phyloP scores from a whole-genome alignment of 1,140 invertebrate genomes.

The Triops cancriformis region DNA sequence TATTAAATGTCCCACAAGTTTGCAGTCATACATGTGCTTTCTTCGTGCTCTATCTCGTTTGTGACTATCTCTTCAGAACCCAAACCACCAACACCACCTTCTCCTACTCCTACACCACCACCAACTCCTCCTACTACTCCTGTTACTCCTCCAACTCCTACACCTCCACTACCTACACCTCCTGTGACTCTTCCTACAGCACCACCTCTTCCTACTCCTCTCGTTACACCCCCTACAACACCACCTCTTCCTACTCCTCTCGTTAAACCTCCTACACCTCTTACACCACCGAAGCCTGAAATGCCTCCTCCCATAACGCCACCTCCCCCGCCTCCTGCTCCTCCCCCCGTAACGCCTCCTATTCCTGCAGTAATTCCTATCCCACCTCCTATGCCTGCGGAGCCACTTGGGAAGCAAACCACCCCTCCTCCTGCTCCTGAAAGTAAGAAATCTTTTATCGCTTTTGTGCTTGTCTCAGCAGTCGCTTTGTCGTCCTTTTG shows the following conservation, averaged over 20 bases:
- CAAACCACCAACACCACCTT: neutral
- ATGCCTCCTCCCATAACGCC: neutral
- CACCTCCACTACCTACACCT: neutral
- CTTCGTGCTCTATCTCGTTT: neutral
- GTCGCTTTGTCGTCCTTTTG: neutral
- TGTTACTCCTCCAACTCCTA: neutral
- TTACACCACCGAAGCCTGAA: no score
- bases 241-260: neutral
- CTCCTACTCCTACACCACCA: neutral
- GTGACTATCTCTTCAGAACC: neutral
- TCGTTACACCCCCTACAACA: neutral
- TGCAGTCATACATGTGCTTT: neutral
- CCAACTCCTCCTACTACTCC: neutral
- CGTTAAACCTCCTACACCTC: neutral
- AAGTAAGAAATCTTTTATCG: constrained; percentile 5
- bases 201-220: neutral
- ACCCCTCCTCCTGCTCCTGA: neutral
- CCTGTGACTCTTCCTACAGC: neutral
- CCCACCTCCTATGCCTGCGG: neutral
- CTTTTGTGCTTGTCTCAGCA: neutral
- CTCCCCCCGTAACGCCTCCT: neutral
- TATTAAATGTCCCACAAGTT: neutral
- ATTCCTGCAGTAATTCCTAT: neutral
- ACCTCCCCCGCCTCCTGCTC: neutral
- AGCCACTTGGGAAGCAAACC: neutral